These are phyloP conservation scores for Nixonia krombeini DNA, from an alignment of 1,140 invertebrate species.

Conservation along the genomic window DNA sequence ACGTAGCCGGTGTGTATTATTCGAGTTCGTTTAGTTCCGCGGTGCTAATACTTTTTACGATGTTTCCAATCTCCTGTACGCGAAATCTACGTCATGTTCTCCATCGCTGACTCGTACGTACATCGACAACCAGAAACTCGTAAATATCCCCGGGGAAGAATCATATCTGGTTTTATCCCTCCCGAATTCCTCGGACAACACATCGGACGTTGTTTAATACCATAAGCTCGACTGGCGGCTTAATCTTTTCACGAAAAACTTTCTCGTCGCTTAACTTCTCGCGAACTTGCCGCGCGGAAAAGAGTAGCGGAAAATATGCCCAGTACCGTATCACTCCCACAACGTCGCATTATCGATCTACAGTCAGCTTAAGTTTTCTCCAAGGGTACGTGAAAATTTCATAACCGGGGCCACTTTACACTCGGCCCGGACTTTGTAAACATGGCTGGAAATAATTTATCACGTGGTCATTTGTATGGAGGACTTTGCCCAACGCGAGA, in stretches of 20 bases:
- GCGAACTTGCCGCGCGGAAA: not conserved
- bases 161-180: slow-evolving; percentile 1
- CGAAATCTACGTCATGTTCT: too few species aligned
- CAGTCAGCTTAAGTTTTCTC: not conserved
- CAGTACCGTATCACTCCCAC: too few species aligned
- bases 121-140: too few species aligned
- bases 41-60: too few species aligned
- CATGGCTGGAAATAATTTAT: not conserved
- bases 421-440: not conserved
- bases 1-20: too few species aligned
- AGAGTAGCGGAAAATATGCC: not conserved
- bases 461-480: not conserved
- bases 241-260: slow-evolving; percentile 35
- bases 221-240: slow-evolving; percentile 24
- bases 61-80: too few species aligned
- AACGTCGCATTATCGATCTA: not conserved
- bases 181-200: slow-evolving; percentile 2
- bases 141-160: too few species aligned
- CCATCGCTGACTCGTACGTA: too few species aligned
- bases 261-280: slow-evolving; percentile 1
- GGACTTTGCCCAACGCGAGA: too few species aligned
- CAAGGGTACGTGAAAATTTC: not conserved
- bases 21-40: too few species aligned
- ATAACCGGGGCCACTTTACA: not conserved
- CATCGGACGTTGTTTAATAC: slow-evolving; percentile 29